These are phyloP conservation scores for Maniola hyperantus DNA, from an alignment of 2,888 invertebrate species.

Conservation along the genomic window DNA sequence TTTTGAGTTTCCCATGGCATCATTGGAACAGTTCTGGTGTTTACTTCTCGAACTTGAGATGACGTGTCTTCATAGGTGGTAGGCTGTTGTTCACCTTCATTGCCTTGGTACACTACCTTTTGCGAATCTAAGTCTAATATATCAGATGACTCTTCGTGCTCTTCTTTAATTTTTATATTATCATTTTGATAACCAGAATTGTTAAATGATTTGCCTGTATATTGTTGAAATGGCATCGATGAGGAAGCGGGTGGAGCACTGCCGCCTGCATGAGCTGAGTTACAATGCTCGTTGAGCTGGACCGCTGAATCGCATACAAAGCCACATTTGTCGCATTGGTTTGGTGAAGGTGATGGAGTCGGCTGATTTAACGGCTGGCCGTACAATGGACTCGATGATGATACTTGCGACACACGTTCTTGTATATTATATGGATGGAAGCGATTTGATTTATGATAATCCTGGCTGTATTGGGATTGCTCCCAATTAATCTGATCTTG, in stretches of 20 bases:
- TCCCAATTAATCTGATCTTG: conserved; percentile 77
- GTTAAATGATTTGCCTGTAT: conserved; percentile 74
- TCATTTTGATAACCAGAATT: conserved; percentile 74
- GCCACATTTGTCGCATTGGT: conserved; percentile 93
- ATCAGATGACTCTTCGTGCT: conserved; percentile 89
- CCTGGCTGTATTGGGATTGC: conserved; percentile 74
- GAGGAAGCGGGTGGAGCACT: conserved; percentile 67
- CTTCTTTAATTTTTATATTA: conserved; percentile 81
- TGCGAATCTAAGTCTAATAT: conserved; percentile 94
- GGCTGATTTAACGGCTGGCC: conserved; percentile 84
- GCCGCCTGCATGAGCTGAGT: conserved; percentile 84
- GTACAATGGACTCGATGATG: conserved; percentile 80
- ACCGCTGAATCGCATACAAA: conserved; percentile 89
- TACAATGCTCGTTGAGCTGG: conserved; percentile 89
- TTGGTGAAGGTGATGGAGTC: conserved; percentile 87
- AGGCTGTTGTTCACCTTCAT: conserved; percentile 77
- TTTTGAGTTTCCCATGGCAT: conserved; percentile 83
- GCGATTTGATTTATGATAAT: conserved; percentile 70
- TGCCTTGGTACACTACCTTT: conserved; percentile 90
- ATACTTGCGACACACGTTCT: conserved; percentile 79
- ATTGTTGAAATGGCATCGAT: conserved; percentile 80
- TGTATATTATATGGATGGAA: conserved; percentile 81
- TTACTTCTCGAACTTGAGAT: conserved; percentile 70
- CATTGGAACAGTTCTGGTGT: conserved; percentile 80
- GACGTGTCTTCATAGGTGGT: conserved; percentile 66